Base-by-base conservation (phyloP, 2,113 vertebrate species). In the Oxyura jamaicensis region DNA sequence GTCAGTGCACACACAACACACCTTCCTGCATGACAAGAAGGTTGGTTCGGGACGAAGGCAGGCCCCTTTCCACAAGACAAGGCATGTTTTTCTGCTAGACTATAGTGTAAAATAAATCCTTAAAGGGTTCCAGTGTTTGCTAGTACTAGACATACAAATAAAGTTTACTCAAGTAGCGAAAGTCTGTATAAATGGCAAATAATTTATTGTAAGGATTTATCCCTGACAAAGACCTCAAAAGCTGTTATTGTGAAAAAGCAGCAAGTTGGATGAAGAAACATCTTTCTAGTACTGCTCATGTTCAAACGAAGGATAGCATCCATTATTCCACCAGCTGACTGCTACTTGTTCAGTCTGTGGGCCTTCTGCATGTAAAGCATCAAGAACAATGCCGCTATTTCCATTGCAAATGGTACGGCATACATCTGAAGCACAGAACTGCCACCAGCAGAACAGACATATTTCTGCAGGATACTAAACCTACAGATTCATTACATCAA, bases 321-420 rank as follows among this genome's bases (percentile, higher is more conserved):
- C 88, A 96, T 95, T 95, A 95, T 88, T 87, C 65, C 86, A 89
- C 86, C 80, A 95, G 75, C 82, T 95, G 82, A 91, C 92, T 91
- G 75, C 35, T 92, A 59, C 88, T 88, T 73, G 81, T 81, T 84
- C 81, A 91, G 44, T 96, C 88, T 91, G 77, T 59, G 86, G 86
- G 69, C 86, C 86, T 96, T 95, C 77, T 93, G 93, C 88, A 93
- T 90, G 83, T 72, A 94, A 96, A 96, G 73, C 68, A 82, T 36
- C 48, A 91, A 81, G 96, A 95, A 94, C 96, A 96, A 96, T 94
- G 88, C 67, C 0, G 0, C 88, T 87, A 94, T 95, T 96, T 96
- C 96, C 93, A 95, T 95, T 95, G 93, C 90, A 96, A 96, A 97
- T 95, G 89, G 69, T 82, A 92, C 72, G 86, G 48, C 81, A 96